Conservation (phyloP, 2,888 invertebrate genomes). For the Caenorhabditis sp. region DNA sequence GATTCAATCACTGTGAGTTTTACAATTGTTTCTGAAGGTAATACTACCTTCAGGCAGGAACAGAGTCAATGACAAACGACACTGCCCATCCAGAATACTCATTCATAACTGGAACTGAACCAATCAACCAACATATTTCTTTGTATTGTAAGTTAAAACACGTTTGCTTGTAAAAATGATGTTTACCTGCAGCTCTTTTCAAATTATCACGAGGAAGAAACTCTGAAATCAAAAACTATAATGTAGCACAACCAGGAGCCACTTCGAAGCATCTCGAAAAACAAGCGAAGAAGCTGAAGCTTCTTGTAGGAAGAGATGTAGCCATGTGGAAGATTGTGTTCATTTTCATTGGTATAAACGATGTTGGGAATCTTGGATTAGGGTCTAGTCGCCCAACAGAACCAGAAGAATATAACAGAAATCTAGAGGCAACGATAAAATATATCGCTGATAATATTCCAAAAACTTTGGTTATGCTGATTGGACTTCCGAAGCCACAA, state of each 20-base stretch:
- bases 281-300: not conserved
- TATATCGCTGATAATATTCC: constrained; percentile 41
- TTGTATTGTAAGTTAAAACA: not conserved
- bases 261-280: not conserved
- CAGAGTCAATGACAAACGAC: not conserved
- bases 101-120: not conserved
- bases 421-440: constrained; percentile 21
- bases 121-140: not conserved
- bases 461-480: constrained; percentile 37
- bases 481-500: constrained; percentile 44
- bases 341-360: constrained; percentile 62
- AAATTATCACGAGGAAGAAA: not conserved
- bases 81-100: not conserved
- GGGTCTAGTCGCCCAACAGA: constrained; percentile 12
- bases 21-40: not conserved
- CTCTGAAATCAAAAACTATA: not conserved
- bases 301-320: not conserved
- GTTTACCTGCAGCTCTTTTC: too few species aligned
- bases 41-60: not conserved
- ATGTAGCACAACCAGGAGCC: not conserved
- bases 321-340: constrained; percentile 56
- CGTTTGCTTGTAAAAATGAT: too few species aligned
- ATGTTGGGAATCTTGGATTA: constrained; percentile 41
- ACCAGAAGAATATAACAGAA: constrained; percentile 22
- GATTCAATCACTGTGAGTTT: not conserved